These are phyloP conservation scores for Corydoras maculifer DNA, from an alignment of 2,113 vertebrate species.

Conservation along the genomic window DNA sequence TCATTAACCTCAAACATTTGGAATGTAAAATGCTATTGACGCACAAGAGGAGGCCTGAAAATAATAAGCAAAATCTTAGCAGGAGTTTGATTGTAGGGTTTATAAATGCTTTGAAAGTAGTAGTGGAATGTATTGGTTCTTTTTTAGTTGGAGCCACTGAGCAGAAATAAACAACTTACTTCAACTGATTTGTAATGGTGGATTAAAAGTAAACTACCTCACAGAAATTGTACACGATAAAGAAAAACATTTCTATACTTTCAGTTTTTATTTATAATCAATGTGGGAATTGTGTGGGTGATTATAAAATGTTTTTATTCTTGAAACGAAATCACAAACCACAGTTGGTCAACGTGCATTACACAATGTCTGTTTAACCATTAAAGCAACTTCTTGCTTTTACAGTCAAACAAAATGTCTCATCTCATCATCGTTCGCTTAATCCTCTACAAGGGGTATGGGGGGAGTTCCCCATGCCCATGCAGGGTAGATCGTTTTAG, in stretches of 20 bases:
- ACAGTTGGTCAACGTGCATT: too few relatives aligned
- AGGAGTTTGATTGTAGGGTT: conserved; percentile 3
- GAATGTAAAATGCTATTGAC: conserved; percentile 6
- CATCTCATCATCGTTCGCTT: too few relatives aligned
- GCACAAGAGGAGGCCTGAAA: conserved; percentile 4
- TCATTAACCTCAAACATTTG: conserved; percentile 15
- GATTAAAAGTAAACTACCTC: too few relatives aligned
- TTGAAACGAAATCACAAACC: too few relatives aligned
- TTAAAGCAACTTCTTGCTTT: too few relatives aligned
- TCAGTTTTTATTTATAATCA: not conserved
- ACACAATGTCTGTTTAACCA: too few relatives aligned
- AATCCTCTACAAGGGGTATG: too few relatives aligned
- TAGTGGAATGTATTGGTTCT: not conserved
- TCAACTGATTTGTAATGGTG: not conserved
- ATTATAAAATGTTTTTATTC: not conserved
- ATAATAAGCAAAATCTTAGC: conserved; percentile 11
- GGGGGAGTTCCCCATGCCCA: too few relatives aligned
- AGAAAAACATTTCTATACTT: not conserved
- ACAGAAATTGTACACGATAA: not conserved
- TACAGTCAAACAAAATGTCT: too few relatives aligned
- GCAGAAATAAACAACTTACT: conserved; percentile 1
- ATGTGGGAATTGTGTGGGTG: not conserved
- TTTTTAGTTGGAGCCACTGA: not conserved
- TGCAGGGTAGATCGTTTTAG: too few relatives aligned
- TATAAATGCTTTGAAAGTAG: not conserved